Evolutionary conservation across 1,140 invertebrate species (phyloP).

Genomic region (Brachionus calyciflorus): DNA sequence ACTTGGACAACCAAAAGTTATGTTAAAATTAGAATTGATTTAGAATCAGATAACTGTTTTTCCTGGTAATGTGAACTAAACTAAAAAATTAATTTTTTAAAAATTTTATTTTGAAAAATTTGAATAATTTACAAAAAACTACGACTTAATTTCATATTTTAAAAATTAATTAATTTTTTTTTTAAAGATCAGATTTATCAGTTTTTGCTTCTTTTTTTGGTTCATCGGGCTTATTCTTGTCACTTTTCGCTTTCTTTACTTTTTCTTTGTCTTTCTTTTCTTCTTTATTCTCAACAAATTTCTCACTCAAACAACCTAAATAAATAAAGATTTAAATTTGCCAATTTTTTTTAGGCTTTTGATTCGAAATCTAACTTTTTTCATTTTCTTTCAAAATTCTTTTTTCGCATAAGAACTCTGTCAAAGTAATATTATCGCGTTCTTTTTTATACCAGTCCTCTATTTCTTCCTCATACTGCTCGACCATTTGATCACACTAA

Average conservation of each 20-base stretch:
- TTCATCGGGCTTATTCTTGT: not conserved
- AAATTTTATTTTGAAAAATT: too few species aligned
- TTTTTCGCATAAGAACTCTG: slow-evolving; percentile 59
- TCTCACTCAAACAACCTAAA: slow-evolving; percentile 23
- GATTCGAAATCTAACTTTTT: slow-evolving; percentile 50
- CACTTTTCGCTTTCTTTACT: not conserved
- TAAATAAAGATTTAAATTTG: too few species aligned
- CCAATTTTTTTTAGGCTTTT: not conserved
- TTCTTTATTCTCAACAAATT: slow-evolving; percentile 36
- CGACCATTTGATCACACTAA: slow-evolving; percentile 64
- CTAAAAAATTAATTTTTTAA: too few species aligned
- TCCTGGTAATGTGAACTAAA: too few species aligned
- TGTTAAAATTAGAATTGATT: too few species aligned
- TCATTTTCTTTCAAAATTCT: slow-evolving; percentile 55
- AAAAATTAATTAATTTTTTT: too few species aligned
- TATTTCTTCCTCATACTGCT: slow-evolving; percentile 63
- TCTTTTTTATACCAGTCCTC: slow-evolving; percentile 64
- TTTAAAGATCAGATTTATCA: too few species aligned
- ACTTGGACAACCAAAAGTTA: too few species aligned
- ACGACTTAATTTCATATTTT: too few species aligned
- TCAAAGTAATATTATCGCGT: slow-evolving; percentile 55
- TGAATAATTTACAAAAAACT: too few species aligned
- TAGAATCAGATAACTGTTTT: too few species aligned
- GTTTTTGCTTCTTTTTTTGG: too few species aligned
- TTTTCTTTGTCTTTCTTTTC: not conserved